Base-by-base conservation (phyloP, 1,140 invertebrate genomes). In the Trachymyrmex septentrionalis region DNA sequence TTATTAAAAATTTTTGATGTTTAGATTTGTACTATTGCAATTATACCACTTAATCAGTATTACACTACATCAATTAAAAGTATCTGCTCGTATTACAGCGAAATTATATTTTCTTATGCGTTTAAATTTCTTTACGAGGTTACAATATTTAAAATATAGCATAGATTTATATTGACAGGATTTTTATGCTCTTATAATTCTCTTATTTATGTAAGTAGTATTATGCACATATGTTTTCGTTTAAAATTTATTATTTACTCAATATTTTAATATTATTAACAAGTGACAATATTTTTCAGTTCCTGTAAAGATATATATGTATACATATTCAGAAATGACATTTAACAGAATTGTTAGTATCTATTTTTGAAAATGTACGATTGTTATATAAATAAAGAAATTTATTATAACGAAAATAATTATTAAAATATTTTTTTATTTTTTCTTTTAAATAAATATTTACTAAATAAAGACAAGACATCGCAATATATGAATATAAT, bases 281-380 rank as follows among this genome's bases (percentile, higher is more conserved):
- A 57, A 81, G n/a, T 44, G 61, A 77, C 57, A 69, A 81, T 69
- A 80, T 80, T 24, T 69, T 81, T 50, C 3, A 59, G 21, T 50
- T 12, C 19, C 30, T 44, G 12, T 53, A 19, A 59, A 71, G 44
- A 66, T 80, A 55, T 38, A 71, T 71, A 71, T 71, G 7, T 57
- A 16, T 44, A 38, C 34, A 57, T 69, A 81, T 24, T 69, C 14
- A 57, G 21, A 55, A 27, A 16, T 53, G 3, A 69, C 7, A 59
- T 55, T 53, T 80, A 24, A 44, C 9, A 69, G 16, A 81, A 71
- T 10, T 81, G 48, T 69, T 38, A 14, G 67, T 7, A 16, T 80
- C 63, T 81, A 81, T 81, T 81, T 81, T 81, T 71, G 30, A 57
- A 81, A 81, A 81, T 71, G 30, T 81, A 71, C 3, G 21, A 38